Evolutionary conservation across 1,140 invertebrate species (phyloP), one percentile per base, ranked within the genome.

Genomic region (Drosophila ambigua): DNA sequence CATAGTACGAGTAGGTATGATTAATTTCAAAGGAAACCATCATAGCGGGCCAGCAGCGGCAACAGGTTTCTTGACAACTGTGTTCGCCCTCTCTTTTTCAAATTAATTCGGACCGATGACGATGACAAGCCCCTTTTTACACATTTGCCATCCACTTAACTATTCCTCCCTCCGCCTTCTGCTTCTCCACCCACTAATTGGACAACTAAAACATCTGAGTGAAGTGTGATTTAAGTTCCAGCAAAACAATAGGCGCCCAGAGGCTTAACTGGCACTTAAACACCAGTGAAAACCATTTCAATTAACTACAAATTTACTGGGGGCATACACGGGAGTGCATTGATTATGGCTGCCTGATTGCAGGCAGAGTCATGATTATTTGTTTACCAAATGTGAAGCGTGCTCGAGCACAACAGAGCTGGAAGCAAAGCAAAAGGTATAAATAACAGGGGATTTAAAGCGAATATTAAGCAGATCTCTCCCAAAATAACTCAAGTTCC

Each of bases 101-200:
- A 45, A 46, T 9, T 44, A 28, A 51, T 15, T 28, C 20, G 31
- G 20, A n/a, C 20, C n/a, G 11, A 13, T 20, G 20, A 20, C 20
- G 66, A 69, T 69, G 66, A 69, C 66, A 69, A 69, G 66, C 66
- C 66, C 65, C 66, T 50, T 69, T 69, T 58, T 57, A 13, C 51
- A 46, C 50, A 49, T 13, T 31, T 68, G 16, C 52, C 53, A 11
- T 11, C 31, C 31, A 35, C 31, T 35, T 35, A 35, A 35, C 31
- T 35, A 35, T 4, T 11, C 3, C 31, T 35, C 9, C 9, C 31
- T 35, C 9, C 31, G 4, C 20, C 20, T 20, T 20, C 20, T 20
- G 1, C 20, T 20, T 3, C 31, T 9, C 28, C 28, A 0, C 0
- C 16, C 35, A 68, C 57, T 57, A 57, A 69, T 69, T 49, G 66